phyloP scores from a whole-genome alignment of 2,888 invertebrate genomes.

The Cosmorhoe ocellata region DNA sequence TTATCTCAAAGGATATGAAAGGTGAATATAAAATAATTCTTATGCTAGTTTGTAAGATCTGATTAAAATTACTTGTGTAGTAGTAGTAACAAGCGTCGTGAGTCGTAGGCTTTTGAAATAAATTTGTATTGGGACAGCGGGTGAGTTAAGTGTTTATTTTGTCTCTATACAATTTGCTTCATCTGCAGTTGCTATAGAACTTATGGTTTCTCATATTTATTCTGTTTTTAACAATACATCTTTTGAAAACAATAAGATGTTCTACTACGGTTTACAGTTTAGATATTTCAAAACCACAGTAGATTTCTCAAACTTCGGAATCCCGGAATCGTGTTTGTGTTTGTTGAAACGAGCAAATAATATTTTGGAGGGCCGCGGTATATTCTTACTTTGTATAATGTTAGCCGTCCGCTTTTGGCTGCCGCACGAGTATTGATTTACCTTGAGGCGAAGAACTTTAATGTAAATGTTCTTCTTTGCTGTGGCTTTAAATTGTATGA shows the following conservation, averaged over 20 bases:
- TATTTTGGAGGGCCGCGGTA: constrained; percentile 46
- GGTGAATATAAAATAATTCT: constrained; percentile 17
- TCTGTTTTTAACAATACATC: constrained; percentile 15
- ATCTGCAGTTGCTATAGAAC: constrained; percentile 52
- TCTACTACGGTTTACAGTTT: constrained; percentile 12
- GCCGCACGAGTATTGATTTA: constrained; percentile 65
- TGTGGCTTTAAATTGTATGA: constrained; percentile 8
- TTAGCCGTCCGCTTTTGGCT: constrained; percentile 47
- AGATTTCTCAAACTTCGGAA: constrained; percentile 36
- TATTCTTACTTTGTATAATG: constrained; percentile 52
- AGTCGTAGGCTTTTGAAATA: constrained; percentile 17
- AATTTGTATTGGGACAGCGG: constrained; percentile 30
- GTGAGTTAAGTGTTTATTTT: constrained; percentile 48
- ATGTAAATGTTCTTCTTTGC: constrained; percentile 18
- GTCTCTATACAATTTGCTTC: constrained; percentile 55
- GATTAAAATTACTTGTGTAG: constrained; percentile 21
- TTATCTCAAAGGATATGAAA: constrained; percentile 9
- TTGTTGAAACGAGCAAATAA: constrained; percentile 43
- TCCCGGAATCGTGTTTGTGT: constrained; percentile 34
- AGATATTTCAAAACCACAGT: constrained; percentile 28
- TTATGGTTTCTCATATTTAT: constrained; percentile 45
- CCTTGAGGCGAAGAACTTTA: constrained; percentile 56
- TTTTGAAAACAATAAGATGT: constrained; percentile 15
- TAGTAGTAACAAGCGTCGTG: constrained; percentile 14
- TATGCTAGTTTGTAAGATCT: constrained; percentile 8